Conservation (phyloP, 2,888 invertebrate species). For the Drepana falcataria region DNA sequence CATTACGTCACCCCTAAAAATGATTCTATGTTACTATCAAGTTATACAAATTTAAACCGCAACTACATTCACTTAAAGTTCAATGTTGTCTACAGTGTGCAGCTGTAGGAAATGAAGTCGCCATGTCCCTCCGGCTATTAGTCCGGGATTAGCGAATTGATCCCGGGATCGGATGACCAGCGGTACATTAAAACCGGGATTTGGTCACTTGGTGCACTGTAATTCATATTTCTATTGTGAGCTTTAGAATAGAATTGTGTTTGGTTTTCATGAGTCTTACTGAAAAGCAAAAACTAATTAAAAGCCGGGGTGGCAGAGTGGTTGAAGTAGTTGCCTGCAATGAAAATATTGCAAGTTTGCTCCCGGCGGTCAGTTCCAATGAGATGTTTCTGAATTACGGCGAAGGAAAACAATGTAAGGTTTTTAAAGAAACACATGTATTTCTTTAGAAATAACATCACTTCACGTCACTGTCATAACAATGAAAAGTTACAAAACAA, state of each 20-base stretch:
- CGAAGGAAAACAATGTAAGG: too few relatives aligned
- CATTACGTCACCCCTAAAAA: conserved; percentile 55
- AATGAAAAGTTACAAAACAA: conserved; percentile 7
- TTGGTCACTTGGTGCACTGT: conserved; percentile 56
- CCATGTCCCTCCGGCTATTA: conserved; percentile 57
- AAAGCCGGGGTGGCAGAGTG: too few relatives aligned
- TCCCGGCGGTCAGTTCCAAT: too few relatives aligned
- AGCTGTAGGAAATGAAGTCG: conserved; percentile 23
- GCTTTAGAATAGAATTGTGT: background rate
- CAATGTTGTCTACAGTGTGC: conserved; percentile 8
- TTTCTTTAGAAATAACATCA: background rate
- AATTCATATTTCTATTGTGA: conserved; percentile 63
- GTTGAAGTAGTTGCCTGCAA: too few relatives aligned
- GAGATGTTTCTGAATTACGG: too few relatives aligned
- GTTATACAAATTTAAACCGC: conserved; percentile 25
- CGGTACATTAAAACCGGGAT: conserved; percentile 70
- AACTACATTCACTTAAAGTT: conserved; percentile 3
- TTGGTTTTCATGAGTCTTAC: background rate
- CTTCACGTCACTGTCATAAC: background rate
- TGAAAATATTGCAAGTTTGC: too few relatives aligned
- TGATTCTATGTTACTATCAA: conserved; percentile 34
- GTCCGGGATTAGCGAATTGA: conserved; percentile 69
- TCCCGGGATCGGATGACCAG: conserved; percentile 71
- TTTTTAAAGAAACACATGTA: too few relatives aligned
- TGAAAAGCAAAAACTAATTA: background rate